Base-by-base conservation (phyloP, 1,140 invertebrate species). In the Polypedilum pembai region DNA sequence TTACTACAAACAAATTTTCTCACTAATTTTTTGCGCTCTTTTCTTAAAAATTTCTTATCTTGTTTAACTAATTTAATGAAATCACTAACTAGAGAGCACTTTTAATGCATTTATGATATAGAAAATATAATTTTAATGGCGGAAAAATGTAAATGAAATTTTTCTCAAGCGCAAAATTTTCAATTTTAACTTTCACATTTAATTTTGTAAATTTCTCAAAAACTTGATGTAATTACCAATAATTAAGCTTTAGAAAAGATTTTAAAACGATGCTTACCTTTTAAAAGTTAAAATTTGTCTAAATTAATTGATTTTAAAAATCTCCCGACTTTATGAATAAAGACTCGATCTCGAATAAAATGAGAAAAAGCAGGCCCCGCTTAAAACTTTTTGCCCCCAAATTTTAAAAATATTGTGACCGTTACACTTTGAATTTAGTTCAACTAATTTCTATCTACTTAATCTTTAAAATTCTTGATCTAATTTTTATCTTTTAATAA, bases 131-230 rank as follows among this genome's bases (percentile, higher is more conserved):
- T n/a, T 56, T 56, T 56, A 56, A 56, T 56, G 45, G 45, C 45
- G 45, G 45, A 56, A n/a, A 15, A 8, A 15, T 56, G 45, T 8
- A 56, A 56, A 56, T 56, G 45, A 56, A 56, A 56, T 15, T 56
- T 56, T 56, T 56, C 12, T 56, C 45, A 56, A 56, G 45, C 45
- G 45, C 45, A 56, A 56, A 56, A 56, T 56, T 56, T 56, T 56
- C 45, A 56, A 56, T 12, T 56, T 3, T 1, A 56, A 12, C 4
- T 56, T 56, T 15, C 12, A 4, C 4, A n/a, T 1, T 4, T 15
- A 56, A 56, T 56, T 15, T 56, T 56, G 12, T 12, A 56, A 56
- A 56, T 56, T 56, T 56, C 45, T n/a, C 10, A 15, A 12, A 56
- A 12, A 56, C 45, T 56, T 56, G 45, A 56, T 56, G 4, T 56